These are phyloP conservation scores for Himalopsyche anomala DNA, from an alignment of 2,888 invertebrate species.

Conservation along the genomic window DNA sequence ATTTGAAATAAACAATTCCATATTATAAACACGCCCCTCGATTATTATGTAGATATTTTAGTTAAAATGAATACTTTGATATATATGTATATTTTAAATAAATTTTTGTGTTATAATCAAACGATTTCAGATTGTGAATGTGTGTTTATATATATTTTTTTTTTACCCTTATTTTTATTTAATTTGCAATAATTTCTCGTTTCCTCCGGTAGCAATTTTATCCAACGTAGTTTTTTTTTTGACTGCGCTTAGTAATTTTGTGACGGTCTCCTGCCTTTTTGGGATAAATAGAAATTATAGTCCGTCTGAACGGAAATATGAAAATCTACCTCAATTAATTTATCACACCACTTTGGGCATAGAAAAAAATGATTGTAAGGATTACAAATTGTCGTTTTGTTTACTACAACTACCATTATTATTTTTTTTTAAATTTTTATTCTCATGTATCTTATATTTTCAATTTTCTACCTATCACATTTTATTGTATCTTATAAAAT, in stretches of 20 bases:
- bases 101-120: slow-evolving; percentile 48
- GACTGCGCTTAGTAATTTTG: neutral
- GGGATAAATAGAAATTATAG: slow-evolving; percentile 27
- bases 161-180: slow-evolving; percentile 15
- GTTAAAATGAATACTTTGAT: slow-evolving; percentile 51
- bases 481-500: slow-evolving; percentile 65
- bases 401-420: slow-evolving; percentile 50
- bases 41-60: slow-evolving; percentile 55
- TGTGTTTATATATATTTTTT: slow-evolving; percentile 49
- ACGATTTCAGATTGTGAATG: slow-evolving; percentile 50
- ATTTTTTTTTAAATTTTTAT: slow-evolving; percentile 50
- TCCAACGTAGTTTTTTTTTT: neutral
- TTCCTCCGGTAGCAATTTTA: neutral
- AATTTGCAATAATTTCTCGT: slow-evolving; percentile 28
- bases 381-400: slow-evolving; percentile 53
- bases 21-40: slow-evolving; percentile 45
- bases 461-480: slow-evolving; percentile 65
- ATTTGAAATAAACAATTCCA: slow-evolving; percentile 52
- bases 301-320: slow-evolving; percentile 65
- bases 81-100: slow-evolving; percentile 44
- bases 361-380: slow-evolving; percentile 72
- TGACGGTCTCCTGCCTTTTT: slow-evolving; percentile 17
- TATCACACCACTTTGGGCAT: slow-evolving; percentile 77
- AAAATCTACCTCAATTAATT: slow-evolving; percentile 78
- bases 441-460: slow-evolving; percentile 62